Conservation (phyloP, 1,140 invertebrate genomes). For the Diorhabda elongata region DNA sequence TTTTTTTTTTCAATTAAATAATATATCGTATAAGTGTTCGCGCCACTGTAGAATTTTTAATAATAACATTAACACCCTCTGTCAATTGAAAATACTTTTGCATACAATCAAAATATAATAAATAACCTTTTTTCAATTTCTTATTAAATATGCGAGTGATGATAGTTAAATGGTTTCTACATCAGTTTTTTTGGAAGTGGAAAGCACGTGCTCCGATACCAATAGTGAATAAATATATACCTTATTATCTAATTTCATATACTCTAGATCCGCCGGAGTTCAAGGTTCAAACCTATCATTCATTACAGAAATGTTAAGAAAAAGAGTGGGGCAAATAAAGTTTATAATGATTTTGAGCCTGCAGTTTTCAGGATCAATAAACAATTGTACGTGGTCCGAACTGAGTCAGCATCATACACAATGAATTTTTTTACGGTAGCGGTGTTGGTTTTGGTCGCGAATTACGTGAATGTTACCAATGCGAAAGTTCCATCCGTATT, state of each 20-base stretch:
- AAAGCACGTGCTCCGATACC: background rate
- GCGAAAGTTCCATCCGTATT: slow-evolving; percentile 34
- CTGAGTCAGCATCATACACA: slow-evolving; percentile 21
- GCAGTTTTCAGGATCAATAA: slow-evolving; percentile 38
- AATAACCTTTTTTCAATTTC: too few species aligned
- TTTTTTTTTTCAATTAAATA: too few species aligned
- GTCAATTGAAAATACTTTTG: too few species aligned
- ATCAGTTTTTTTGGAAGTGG: background rate
- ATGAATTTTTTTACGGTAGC: slow-evolving; percentile 24
- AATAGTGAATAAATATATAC: background rate
- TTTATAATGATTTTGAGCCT: slow-evolving; percentile 40
- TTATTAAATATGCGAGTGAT: background rate
- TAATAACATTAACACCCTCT: too few species aligned
- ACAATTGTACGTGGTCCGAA: slow-evolving; percentile 30
- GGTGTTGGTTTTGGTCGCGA: slow-evolving; percentile 21
- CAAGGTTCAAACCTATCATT: slow-evolving; percentile 47
- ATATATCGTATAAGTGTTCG: too few species aligned
- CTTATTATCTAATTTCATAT: slow-evolving; percentile 9
- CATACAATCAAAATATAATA: too few species aligned
- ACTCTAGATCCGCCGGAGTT: slow-evolving; percentile 42
- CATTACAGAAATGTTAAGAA: slow-evolving; percentile 43
- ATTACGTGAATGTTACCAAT: slow-evolving; percentile 13
- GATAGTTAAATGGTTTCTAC: background rate
- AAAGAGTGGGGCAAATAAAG: slow-evolving; percentile 38
- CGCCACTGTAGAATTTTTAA: too few species aligned